A percentile compares a stretch with the other conserved stretches of the same genome.
phyloP scores from a whole-genome alignment of 2,888 invertebrate genomes.

The Synergus laeviventris region DNA sequence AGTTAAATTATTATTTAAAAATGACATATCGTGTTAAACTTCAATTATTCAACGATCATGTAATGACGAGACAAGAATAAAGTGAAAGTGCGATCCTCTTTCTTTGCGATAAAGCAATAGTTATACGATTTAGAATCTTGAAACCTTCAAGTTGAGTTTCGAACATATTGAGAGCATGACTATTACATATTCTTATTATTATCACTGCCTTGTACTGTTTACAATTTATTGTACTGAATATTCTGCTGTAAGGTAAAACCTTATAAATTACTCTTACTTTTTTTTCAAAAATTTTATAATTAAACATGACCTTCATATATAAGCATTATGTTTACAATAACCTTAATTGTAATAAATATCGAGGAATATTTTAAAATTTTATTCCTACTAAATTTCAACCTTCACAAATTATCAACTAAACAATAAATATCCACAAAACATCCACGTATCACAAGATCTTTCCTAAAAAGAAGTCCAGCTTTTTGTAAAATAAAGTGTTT shows the following conservation, averaged over 20 bases:
- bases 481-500: not conserved
- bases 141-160: not conserved
- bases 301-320: not conserved
- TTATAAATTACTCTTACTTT: not conserved
- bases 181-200: not conserved
- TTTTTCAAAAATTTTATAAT: not conserved
- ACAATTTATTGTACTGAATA: not conserved
- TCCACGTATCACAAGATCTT: not conserved
- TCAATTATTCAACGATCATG: not conserved
- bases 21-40: not conserved
- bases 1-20: not conserved
- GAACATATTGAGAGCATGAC: not conserved
- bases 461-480: not conserved
- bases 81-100: conserved; percentile 7
- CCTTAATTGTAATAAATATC: not conserved
- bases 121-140: not conserved
- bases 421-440: not conserved
- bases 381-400: not conserved
- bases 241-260: not conserved
- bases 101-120: not conserved
- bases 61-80: not conserved
- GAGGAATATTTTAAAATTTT: not conserved
- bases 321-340: not conserved
- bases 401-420: not conserved
- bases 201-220: not conserved